phyloP scores from a whole-genome alignment of 2,113 vertebrate species.

The Alexandromys fortis region DNA sequence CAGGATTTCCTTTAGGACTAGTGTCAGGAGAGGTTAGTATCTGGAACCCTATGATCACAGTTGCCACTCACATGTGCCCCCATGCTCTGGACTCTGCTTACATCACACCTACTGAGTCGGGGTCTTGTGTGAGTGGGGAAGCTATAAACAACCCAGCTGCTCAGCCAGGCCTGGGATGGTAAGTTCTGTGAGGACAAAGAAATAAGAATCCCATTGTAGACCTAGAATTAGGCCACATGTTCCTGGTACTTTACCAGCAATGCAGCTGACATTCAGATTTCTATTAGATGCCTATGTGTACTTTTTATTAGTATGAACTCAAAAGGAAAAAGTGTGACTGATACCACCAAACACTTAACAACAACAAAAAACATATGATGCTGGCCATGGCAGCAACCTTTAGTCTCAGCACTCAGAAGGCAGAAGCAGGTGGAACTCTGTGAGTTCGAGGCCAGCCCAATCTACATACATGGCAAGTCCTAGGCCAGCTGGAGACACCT shows the following conservation, averaged over 20 bases:
- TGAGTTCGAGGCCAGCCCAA: not conserved
- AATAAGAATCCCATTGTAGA: not conserved
- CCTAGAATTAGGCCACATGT: not conserved
- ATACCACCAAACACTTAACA: constrained; percentile 17
- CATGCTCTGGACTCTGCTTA: not conserved
- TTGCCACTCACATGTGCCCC: not conserved
- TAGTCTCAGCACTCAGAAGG: not conserved
- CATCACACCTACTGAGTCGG: not conserved
- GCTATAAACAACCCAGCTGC: not conserved
- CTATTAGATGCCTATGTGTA: not conserved
- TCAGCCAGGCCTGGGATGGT: not conserved
- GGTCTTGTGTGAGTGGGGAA: not conserved
- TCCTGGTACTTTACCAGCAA: not conserved
- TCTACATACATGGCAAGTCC: not conserved
- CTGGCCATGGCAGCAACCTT: not conserved
- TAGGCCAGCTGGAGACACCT: not conserved
- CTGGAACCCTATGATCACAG: not conserved
- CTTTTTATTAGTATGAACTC: constrained; percentile 34
- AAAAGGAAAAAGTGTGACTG: not conserved
- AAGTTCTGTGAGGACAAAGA: not conserved
- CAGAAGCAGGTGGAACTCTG: not conserved
- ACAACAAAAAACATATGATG: not conserved
- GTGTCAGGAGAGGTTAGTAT: not conserved
- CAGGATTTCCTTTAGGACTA: not conserved
- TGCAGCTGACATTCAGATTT: not conserved